Evolutionary conservation across 2,797 vertebrate genomes (phyloP).

Genomic region (Takifugu ocellatus): DNA sequence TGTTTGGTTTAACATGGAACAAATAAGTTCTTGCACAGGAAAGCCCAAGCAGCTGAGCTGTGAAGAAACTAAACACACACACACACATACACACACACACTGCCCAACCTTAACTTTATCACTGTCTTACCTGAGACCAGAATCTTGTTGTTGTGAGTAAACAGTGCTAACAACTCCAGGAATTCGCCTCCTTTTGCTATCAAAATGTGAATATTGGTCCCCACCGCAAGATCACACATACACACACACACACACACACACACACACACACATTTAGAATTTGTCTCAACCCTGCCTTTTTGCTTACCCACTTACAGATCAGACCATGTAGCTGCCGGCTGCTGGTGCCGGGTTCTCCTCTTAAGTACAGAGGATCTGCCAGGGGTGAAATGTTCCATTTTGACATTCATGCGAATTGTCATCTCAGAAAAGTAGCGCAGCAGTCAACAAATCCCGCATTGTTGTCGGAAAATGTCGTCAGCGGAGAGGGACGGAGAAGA

Average conservation of each 20-base stretch:
- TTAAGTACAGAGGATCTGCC: slow-evolving; percentile 43
- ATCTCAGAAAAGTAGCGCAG: slow-evolving; percentile 33
- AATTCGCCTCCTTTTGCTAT: neutral
- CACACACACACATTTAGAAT: slow-evolving; percentile 10
- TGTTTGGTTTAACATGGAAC: slow-evolving; percentile 12
- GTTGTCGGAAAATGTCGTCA: slow-evolving; percentile 31
- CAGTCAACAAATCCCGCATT: slow-evolving; percentile 23
- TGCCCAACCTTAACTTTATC: no score
- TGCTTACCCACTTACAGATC: slow-evolving; percentile 26
- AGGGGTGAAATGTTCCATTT: slow-evolving; percentile 60
- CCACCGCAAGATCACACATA: neutral
- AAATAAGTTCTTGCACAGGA: no score
- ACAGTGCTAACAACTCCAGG: no score
- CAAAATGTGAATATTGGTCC: no score
- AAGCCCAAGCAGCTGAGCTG: no score
- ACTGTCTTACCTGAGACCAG: no score
- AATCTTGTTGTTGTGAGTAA: no score
- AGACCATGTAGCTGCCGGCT: slow-evolving; percentile 35
- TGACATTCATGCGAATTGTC: slow-evolving; percentile 40
- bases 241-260: slow-evolving; percentile 1
- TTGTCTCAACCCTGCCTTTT: slow-evolving; percentile 6
- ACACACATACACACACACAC: neutral
- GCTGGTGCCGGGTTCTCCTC: slow-evolving; percentile 25
- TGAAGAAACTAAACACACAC: neutral
- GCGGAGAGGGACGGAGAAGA: slow-evolving; percentile 3